A percentile compares a stretch with the other conserved stretches of the same genome.
phyloP scores from a whole-genome alignment of 2,113 vertebrate species.

The Eretmochelys imbricata region DNA sequence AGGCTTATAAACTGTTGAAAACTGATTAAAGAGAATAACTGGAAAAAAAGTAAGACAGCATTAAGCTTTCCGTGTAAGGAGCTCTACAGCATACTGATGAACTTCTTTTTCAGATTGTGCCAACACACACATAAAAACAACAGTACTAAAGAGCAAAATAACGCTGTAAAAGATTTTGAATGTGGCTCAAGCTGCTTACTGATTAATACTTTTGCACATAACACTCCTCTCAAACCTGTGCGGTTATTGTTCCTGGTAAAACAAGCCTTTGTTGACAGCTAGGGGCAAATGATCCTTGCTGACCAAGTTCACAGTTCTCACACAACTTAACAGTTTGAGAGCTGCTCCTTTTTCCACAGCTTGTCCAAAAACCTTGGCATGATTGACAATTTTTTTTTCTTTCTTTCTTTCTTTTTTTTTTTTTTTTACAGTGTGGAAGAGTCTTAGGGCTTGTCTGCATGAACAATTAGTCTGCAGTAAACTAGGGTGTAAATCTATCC shows the following conservation, averaged over 20 bases:
- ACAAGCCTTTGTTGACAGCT: slow-evolving; percentile 75
- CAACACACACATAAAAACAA: slow-evolving; percentile 75
- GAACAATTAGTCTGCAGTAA: background rate
- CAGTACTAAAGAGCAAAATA: slow-evolving; percentile 71
- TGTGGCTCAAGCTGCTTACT: slow-evolving; percentile 78
- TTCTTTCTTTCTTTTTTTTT: background rate
- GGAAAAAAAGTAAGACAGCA: slow-evolving; percentile 59
- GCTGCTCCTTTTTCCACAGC: slow-evolving; percentile 4
- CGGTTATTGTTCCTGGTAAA: slow-evolving; percentile 76
- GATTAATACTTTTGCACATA: slow-evolving; percentile 77
- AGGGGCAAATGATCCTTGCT: slow-evolving; percentile 67
- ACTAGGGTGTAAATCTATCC: background rate
- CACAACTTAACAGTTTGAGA: slow-evolving; percentile 65
- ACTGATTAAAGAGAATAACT: slow-evolving; percentile 62
- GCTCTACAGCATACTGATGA: slow-evolving; percentile 79
- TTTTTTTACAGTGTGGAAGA: slow-evolving; percentile 49
- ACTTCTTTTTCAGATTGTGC: slow-evolving; percentile 71
- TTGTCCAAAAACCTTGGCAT: background rate
- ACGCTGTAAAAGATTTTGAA: slow-evolving; percentile 76
- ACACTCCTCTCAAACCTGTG: slow-evolving; percentile 64
- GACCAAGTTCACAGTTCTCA: slow-evolving; percentile 76
- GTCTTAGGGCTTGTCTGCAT: background rate
- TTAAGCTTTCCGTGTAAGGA: slow-evolving; percentile 62
- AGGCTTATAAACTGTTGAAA: slow-evolving; percentile 35
- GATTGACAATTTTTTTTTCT: background rate